Evolutionary conservation across 2,888 invertebrate species (phyloP), one percentile per base, ranked within the genome.

Genomic region (Yponomeuta plumbellus): DNA sequence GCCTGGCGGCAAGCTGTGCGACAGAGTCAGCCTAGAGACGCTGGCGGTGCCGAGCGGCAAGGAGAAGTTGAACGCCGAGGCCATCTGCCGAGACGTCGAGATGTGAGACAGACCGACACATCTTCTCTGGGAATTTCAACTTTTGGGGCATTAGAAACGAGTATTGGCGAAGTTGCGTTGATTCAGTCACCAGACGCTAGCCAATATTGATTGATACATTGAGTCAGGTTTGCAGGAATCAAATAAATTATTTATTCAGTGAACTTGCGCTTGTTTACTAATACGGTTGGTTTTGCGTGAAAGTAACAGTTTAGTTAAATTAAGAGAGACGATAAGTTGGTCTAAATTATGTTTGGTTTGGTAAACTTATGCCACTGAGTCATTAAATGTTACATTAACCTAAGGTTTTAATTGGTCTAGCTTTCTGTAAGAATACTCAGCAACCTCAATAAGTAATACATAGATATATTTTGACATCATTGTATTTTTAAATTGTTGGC

Each of bases 11-110:
- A 90, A 89, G 64, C 69, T 87, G 10, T 78, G 81, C 0, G 83
- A 6, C 63, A 69, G 11, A 17, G 61, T 34, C n/a, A 34, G 17
- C 17, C 11, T 26, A 6, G 61, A 61, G 26, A 26, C n/a, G 61
- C n/a, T 61, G n/a, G 8, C 61, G 34, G 3, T n/a, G n/a, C 34
- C 34, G 4, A 88, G 89, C 68, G 88, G 87, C 2, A 86, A 86
- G 66, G 89, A 89, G 68, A 85, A 85, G 66, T 86, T 83, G 11
- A 13, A 3, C 8, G 64, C 52, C 68, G 90, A 88, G 65, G 78
- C 76, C 56, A 70, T 86, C 67, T 83, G 83, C 75, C 80, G 83
- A 75, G 84, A 88, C 65, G 84, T 89, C n/a, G 89, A 90, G 73
- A 87, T 90, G 90, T 90, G 78, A 82, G 39, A 6, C 20, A 40